Evolutionary conservation across 2,113 vertebrate species (phyloP).

Genomic region (Poicephalus gulielmi): DNA sequence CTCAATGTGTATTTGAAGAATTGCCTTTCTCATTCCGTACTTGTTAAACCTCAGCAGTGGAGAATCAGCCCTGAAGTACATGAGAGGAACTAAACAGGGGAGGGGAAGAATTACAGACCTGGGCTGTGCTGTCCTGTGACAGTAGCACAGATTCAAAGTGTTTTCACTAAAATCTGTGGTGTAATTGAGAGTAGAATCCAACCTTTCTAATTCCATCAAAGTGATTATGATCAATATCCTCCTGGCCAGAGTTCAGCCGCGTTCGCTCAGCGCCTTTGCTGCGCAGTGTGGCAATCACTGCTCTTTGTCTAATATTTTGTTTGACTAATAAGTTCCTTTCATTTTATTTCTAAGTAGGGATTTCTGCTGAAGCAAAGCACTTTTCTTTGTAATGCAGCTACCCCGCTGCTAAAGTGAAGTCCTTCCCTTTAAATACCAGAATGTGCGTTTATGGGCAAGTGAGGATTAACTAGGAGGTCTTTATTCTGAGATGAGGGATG

Average conservation of each 20-base stretch:
- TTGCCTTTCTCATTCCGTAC: not conserved
- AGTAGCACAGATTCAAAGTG: not conserved
- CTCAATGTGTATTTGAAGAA: conserved; percentile 15
- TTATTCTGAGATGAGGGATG: not conserved
- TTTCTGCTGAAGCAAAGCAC: not conserved
- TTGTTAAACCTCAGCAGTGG: not conserved
- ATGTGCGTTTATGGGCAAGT: not conserved
- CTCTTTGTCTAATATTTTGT: conserved; percentile 9
- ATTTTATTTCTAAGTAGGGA: not conserved
- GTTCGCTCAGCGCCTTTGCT: not conserved
- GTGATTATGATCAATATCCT: conserved; percentile 1
- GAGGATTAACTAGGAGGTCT: not conserved
- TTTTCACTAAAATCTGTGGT: not conserved
- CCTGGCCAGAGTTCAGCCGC: not conserved
- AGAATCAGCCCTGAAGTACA: not conserved
- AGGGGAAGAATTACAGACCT: not conserved
- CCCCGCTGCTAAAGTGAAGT: not conserved
- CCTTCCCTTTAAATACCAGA: not conserved
- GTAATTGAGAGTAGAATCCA: not conserved
- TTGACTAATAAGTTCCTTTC: not conserved
- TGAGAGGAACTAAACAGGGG: not conserved
- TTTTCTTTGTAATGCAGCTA: not conserved
- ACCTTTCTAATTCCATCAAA: not conserved
- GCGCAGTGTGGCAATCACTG: not conserved
- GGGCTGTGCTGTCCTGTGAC: not conserved